Percentiles rank a stretch among this genome's conserved stretches.
phyloP scores from a whole-genome alignment of 2,888 invertebrate species.

The Matsumyia berberina region DNA sequence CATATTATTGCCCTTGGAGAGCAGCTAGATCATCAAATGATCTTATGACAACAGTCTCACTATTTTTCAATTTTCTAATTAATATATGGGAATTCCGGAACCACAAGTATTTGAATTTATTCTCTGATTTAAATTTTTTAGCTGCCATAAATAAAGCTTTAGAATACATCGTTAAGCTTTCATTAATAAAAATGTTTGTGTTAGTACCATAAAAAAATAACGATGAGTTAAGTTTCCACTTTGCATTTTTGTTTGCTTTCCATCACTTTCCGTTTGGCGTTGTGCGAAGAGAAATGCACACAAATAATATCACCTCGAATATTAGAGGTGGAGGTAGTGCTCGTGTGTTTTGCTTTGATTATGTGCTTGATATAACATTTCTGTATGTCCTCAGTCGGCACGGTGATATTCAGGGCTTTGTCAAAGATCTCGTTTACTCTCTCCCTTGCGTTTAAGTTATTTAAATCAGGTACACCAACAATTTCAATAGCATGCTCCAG shows the following conservation, averaged over 20 bases:
- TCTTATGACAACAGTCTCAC: background rate
- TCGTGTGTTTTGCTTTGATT: conserved; percentile 1
- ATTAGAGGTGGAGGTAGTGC: conserved; percentile 3
- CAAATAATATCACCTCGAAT: background rate
- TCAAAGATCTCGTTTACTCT: conserved; percentile 1
- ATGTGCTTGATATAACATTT: conserved; percentile 15
- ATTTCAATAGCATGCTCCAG: background rate
- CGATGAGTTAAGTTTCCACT: conserved; percentile 18
- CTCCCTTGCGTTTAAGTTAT: conserved; percentile 14
- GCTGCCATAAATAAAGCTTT: conserved; percentile 1
- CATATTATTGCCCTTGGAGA: conserved; percentile 11
- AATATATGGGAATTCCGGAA: no score
- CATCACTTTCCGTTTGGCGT: conserved; percentile 14
- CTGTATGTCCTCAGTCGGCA: conserved; percentile 6
- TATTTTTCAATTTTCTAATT: background rate
- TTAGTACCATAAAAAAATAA: conserved; percentile 15
- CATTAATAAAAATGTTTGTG: conserved; percentile 11
- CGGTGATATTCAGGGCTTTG: background rate
- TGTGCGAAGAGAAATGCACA: background rate
- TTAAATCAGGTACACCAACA: conserved; percentile 13
- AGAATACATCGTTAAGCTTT: background rate
- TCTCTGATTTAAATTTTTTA: conserved; percentile 12
- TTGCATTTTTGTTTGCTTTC: conserved; percentile 13
- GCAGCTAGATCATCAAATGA: conserved; percentile 3
- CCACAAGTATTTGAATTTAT: no score